A percentile compares a stretch with the other conserved stretches of the same genome.
Conservation (phyloP, 2,113 vertebrate genomes). For the Abramis brama region DNA sequence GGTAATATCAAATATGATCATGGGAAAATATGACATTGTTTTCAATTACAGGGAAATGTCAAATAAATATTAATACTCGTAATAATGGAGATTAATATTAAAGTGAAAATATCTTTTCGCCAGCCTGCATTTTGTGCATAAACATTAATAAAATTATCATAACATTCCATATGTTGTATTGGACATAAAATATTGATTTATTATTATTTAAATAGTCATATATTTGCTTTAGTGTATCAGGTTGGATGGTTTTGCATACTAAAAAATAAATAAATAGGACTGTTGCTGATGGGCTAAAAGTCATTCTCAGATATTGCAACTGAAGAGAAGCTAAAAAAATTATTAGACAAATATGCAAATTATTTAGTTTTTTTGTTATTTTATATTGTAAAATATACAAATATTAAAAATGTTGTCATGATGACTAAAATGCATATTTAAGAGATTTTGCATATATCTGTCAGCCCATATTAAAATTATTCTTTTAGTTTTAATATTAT, state of each 20-base stretch:
- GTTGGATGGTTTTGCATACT: too few relatives aligned
- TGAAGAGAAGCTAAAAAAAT: not conserved
- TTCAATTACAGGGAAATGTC: not conserved
- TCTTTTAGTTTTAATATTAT: not conserved
- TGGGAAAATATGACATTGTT: not conserved
- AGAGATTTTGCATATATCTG: not conserved
- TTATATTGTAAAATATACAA: not conserved
- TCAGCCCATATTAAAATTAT: not conserved
- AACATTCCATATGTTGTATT: not conserved
- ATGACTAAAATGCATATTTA: not conserved
- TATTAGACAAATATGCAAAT: not conserved
- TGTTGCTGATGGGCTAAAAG: not conserved
- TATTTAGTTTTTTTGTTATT: not conserved
- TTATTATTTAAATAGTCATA: not conserved
- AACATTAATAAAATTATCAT: not conserved
- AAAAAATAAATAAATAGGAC: not conserved
- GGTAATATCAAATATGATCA: not conserved
- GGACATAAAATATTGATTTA: not conserved
- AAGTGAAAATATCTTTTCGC: slow-evolving; percentile 36
- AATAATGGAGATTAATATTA: not conserved
- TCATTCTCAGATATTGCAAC: not conserved
- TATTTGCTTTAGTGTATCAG: too few relatives aligned
- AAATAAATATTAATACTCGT: not conserved
- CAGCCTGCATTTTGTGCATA: not conserved
- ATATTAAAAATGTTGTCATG: not conserved